Percentiles rank a stretch among this genome's conserved stretches.
These are phyloP conservation scores for Acanthopagrus latus DNA, from an alignment of 2,797 vertebrate genomes.

Conservation along the genomic window DNA sequence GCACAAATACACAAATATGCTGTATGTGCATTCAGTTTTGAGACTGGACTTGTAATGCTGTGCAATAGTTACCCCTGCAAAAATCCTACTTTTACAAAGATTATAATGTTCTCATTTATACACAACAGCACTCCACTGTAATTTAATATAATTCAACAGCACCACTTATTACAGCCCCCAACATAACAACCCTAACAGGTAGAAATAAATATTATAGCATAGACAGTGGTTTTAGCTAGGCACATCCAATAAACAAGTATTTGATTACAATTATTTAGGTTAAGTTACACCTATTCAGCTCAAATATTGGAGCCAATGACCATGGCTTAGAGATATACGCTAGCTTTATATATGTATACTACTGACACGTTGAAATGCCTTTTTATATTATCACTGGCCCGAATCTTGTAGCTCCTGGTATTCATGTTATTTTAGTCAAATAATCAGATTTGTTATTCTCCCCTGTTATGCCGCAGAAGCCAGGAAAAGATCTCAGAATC, in stretches of 20 bases:
- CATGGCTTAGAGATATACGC: slow-evolving; percentile 1
- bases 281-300: neutral
- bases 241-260: neutral
- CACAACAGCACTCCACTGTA: neutral
- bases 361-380: slow-evolving; percentile 7
- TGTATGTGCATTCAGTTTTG: neutral
- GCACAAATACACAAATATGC: neutral
- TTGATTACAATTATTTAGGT: neutral
- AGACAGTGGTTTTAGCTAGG: neutral
- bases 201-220: neutral
- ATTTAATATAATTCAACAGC: neutral
- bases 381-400: neutral
- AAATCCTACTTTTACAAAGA: neutral
- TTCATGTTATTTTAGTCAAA: slow-evolving; percentile 26
- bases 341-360: slow-evolving; percentile 1
- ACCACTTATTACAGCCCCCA: neutral
- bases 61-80: neutral
- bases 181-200: neutral
- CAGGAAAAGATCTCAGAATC: slow-evolving; percentile 1
- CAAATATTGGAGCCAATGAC: neutral
- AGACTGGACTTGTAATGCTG: neutral
- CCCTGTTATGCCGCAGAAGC: slow-evolving; percentile 8
- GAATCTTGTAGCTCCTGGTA: slow-evolving; percentile 1
- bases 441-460: slow-evolving; percentile 14
- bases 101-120: neutral